Evolutionary conservation across 2,888 invertebrate species (phyloP).

Genomic region (Thelaira solivaga): DNA sequence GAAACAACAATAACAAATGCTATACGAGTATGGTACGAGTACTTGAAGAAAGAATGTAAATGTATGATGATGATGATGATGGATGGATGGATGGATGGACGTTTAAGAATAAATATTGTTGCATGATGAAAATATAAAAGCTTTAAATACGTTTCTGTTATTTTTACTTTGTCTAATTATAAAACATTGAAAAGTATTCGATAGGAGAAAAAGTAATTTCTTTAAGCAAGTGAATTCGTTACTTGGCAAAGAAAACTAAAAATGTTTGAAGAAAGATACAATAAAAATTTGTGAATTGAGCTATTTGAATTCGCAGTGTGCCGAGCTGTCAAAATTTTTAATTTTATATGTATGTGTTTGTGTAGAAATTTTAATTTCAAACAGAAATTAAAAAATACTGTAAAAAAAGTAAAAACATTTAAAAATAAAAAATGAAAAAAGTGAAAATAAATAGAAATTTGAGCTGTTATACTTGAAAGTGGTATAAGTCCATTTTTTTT

Average conservation of each 20-base stretch:
- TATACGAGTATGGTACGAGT: slow-evolving; percentile 13
- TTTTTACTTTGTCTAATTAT: slow-evolving; percentile 12
- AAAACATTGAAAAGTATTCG: slow-evolving; percentile 19
- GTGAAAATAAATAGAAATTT: too few relatives aligned
- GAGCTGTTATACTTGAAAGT: too few relatives aligned
- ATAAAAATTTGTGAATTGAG: neutral
- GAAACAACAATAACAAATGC: slow-evolving; percentile 36
- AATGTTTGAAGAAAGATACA: neutral
- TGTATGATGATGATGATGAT: slow-evolving; percentile 22
- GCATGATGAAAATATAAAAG: slow-evolving; percentile 35
- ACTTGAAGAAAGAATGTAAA: slow-evolving; percentile 9
- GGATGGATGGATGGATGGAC: too few relatives aligned
- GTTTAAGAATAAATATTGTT: slow-evolving; percentile 24
- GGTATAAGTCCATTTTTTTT: too few relatives aligned
- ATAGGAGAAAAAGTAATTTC: slow-evolving; percentile 47
- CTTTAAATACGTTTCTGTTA: slow-evolving; percentile 27
- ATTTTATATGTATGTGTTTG: too few relatives aligned
- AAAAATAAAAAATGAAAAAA: too few relatives aligned
- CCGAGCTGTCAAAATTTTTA: too few relatives aligned
- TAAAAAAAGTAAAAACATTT: too few relatives aligned
- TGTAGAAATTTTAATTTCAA: too few relatives aligned
- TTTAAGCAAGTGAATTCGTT: neutral
- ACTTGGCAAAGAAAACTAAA: too few relatives aligned
- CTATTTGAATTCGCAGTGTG: neutral
- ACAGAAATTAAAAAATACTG: too few relatives aligned